Conservation (phyloP, 2,113 vertebrate genomes). For the Burhinus bistriatus region DNA sequence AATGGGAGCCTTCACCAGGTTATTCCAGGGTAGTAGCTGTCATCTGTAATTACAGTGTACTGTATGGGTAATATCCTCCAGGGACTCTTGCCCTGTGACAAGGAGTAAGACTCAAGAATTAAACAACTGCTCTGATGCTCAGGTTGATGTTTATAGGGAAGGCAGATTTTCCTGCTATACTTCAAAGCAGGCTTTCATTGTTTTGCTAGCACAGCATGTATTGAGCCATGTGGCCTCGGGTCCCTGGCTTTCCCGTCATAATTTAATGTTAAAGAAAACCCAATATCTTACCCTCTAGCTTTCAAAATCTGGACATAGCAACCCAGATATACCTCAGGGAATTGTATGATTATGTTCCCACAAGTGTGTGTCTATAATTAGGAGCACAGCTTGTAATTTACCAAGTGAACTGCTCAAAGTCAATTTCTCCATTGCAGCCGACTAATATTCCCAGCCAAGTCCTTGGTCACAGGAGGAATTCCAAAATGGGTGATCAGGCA, state of each 20-base stretch:
- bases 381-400: slow-evolving; percentile 11
- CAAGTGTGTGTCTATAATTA: slow-evolving; percentile 19
- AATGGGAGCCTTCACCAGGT: neutral
- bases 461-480: neutral
- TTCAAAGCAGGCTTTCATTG: slow-evolving; percentile 11
- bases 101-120: neutral
- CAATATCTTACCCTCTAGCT: neutral
- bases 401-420: neutral
- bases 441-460: neutral
- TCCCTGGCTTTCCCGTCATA: neutral
- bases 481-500: neutral
- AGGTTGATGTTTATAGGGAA: neutral
- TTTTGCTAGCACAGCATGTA: slow-evolving; percentile 6
- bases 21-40: neutral
- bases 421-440: neutral
- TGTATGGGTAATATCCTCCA: neutral
- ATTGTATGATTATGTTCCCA: neutral
- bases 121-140: neutral
- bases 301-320: slow-evolving; percentile 13
- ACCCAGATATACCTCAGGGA: neutral
- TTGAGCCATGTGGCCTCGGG: neutral
- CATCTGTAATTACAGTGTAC: neutral
- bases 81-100: neutral
- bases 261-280: slow-evolving; percentile 22
- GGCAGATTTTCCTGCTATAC: neutral